These are phyloP conservation scores for Trachurus trachurus DNA, from an alignment of 2,797 vertebrate genomes.

Conservation along the genomic window DNA sequence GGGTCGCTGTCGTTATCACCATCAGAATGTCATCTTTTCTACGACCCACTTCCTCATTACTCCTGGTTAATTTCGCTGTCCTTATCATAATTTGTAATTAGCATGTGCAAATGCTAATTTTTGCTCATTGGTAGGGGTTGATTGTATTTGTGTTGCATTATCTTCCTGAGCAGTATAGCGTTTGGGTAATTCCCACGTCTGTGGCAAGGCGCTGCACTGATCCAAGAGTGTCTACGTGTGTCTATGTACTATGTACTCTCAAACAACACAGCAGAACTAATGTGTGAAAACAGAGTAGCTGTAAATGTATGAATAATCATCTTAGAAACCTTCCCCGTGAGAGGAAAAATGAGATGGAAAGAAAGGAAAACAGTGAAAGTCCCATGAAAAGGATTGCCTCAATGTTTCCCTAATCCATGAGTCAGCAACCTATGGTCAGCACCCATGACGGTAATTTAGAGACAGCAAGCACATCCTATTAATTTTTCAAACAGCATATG, in stretches of 20 bases:
- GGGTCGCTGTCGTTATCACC: conserved; percentile 34
- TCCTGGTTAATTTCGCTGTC: conserved; percentile 34
- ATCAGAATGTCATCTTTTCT: conserved; percentile 46
- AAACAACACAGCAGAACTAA: conserved; percentile 47
- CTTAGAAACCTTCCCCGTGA: conserved; percentile 16
- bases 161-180: conserved; percentile 32
- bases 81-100: conserved; percentile 72
- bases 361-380: conserved; percentile 33
- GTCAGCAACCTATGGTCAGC: conserved; percentile 45
- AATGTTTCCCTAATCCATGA: conserved; percentile 35
- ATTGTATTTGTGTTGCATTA: conserved; percentile 67
- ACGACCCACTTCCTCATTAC: conserved; percentile 39
- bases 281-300: conserved; percentile 49
- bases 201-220: conserved; percentile 23
- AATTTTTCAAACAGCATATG: conserved; percentile 20
- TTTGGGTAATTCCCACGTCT: conserved; percentile 31
- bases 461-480: conserved; percentile 14
- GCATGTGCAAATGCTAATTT: conserved; percentile 46
- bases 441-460: conserved; percentile 10
- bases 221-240: conserved; percentile 35
- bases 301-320: conserved; percentile 50
- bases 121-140: conserved; percentile 48
- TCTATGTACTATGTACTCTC: conserved; percentile 28
- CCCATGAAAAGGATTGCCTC: conserved; percentile 24
- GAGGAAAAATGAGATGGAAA: conserved; percentile 10